These are phyloP conservation scores for Tineola bisselliella DNA, from an alignment of 2,888 invertebrate species.

Conservation along the genomic window DNA sequence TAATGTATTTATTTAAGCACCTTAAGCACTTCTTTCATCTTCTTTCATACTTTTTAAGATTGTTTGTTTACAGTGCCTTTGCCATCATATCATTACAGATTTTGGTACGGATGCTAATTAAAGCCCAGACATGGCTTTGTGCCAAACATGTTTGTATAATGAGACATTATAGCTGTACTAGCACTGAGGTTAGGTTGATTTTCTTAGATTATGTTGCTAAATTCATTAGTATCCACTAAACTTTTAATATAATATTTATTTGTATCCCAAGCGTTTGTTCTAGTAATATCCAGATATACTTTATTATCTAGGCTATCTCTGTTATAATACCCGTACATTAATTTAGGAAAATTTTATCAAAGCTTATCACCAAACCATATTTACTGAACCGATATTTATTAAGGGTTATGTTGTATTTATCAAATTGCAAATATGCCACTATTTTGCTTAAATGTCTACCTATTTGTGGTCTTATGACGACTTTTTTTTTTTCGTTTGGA, in stretches of 20 bases:
- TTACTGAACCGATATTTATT: not conserved
- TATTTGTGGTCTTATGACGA: too few relatives aligned
- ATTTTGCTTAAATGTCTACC: too few relatives aligned
- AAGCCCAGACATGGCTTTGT: constrained; percentile 1
- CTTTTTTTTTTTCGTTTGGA: too few relatives aligned
- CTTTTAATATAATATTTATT: too few relatives aligned
- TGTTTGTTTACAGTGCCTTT: constrained; percentile 9
- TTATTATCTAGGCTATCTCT: not conserved
- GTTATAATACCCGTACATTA: not conserved
- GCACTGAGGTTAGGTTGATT: not conserved
- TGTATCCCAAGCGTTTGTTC: not conserved
- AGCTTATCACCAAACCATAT: not conserved
- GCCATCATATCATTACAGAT: not conserved
- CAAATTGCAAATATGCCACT: not conserved
- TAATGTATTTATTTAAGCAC: not conserved
- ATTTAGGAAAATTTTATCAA: not conserved
- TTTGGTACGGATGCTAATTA: constrained; percentile 9
- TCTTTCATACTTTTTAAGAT: not conserved
- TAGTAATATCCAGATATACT: not conserved
- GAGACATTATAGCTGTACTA: not conserved
- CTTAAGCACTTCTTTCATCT: not conserved
- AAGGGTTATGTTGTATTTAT: not conserved
- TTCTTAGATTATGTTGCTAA: not conserved
- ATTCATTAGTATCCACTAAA: not conserved
- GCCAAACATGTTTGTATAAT: constrained; percentile 5